These are phyloP conservation scores for Nephrotoma flavescens DNA, from an alignment of 2,888 invertebrate genomes.

Conservation along the genomic window DNA sequence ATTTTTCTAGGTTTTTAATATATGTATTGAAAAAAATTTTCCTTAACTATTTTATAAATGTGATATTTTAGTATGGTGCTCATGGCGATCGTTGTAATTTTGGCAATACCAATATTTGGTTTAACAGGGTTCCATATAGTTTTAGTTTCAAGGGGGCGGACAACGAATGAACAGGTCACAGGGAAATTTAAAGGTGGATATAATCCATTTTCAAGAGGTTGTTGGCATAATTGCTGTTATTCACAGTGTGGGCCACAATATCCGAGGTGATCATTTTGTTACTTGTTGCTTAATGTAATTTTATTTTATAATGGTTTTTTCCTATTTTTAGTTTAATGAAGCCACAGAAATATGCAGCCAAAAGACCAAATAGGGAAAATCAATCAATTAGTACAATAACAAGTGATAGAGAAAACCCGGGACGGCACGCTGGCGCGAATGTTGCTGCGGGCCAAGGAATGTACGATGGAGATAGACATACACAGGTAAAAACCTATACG, in stretches of 20 bases:
- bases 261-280: slow-evolving; percentile 59
- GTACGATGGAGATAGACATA: slow-evolving; percentile 48
- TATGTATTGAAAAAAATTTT: background rate
- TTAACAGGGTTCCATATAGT: slow-evolving; percentile 97
- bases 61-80: slow-evolving; percentile 56
- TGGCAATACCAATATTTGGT: slow-evolving; percentile 94
- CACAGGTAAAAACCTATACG: slow-evolving; percentile 92
- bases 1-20: background rate
- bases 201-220: slow-evolving; percentile 95
- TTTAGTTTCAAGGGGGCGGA: slow-evolving; percentile 87
- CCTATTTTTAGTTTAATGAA: slow-evolving; percentile 40
- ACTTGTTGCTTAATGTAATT: slow-evolving; percentile 3
- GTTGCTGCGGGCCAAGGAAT: slow-evolving; percentile 34
- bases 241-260: slow-evolving; percentile 93
- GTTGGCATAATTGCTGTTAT: slow-evolving; percentile 89
- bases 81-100: slow-evolving; percentile 79
- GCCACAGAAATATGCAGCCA: slow-evolving; percentile 50
- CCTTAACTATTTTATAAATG: background rate
- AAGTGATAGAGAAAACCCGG: slow-evolving; percentile 34
- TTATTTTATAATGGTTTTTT: slow-evolving; percentile 3
- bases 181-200: slow-evolving; percentile 98
- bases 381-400: slow-evolving; percentile 32
- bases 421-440: slow-evolving; percentile 27
- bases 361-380: slow-evolving; percentile 38
- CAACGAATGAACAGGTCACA: slow-evolving; percentile 99